Conservation (phyloP, 2,888 invertebrate species). For the Digitonthophagus gazella region DNA sequence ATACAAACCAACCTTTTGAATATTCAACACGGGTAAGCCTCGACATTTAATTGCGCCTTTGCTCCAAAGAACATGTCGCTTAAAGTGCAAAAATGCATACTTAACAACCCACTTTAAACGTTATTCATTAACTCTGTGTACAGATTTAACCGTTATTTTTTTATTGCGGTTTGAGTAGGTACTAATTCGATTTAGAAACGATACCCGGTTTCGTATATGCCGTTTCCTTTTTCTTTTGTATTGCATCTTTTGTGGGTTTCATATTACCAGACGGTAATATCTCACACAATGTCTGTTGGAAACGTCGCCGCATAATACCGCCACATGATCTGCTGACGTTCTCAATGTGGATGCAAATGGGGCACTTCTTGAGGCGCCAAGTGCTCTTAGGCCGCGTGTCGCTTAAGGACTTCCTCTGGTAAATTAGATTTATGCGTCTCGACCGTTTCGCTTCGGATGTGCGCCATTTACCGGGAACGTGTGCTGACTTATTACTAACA, state of each 20-base stretch:
- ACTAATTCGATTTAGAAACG: too few species aligned
- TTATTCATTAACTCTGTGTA: too few species aligned
- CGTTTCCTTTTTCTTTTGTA: too few species aligned
- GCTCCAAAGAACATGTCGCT: neutral
- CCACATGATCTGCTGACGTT: neutral
- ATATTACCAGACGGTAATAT: neutral
- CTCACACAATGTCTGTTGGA: neutral
- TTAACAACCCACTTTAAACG: too few species aligned
- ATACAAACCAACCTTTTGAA: neutral
- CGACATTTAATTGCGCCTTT: neutral
- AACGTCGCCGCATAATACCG: neutral
- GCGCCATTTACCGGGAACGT: neutral
- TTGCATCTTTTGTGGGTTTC: too few species aligned
- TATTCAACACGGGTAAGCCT: neutral
- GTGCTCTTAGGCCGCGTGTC: neutral
- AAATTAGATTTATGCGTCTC: neutral
- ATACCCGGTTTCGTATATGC: too few species aligned
- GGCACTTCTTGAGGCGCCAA: neutral
- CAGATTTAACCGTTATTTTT: neutral
- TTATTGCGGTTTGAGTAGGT: neutral
- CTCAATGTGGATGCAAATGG: neutral
- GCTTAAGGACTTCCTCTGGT: neutral
- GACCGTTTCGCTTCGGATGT: neutral
- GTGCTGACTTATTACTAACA: neutral
- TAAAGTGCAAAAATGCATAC: neutral